Evolutionary conservation across 2,797 vertebrate species (phyloP), one percentile per base, ranked within the genome.

Genomic region (Coregonus suidteri): DNA sequence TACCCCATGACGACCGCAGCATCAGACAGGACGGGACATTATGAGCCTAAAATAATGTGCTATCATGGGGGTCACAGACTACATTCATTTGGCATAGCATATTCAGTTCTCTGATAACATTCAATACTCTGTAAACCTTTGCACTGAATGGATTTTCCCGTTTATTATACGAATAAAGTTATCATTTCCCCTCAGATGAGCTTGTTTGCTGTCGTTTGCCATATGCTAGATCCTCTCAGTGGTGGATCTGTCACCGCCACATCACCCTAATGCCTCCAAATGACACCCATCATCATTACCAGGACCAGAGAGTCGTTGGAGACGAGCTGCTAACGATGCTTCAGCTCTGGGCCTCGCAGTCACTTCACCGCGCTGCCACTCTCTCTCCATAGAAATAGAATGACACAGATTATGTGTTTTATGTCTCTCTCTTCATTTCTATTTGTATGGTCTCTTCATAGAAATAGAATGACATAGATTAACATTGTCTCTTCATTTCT

Each of bases 171-270:
- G 73, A 88, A 89, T 88, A 81, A 92, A 92, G 81, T 88, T 90
- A 77, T 85, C 31, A 84, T 90, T 82, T 76, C 91, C 76, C 89
- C 86, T 88, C 83, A 81, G 85, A 81, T 84, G 69, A 87, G 88
- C 30, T 90, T 90, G 91, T 91, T 91, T 93, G 74, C 85, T 91
- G 90, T 92, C 88, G 90, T 79, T 91, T 92, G 81, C 91, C 88
- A 90, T 93, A 90, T 93, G 91, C 77, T 91, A 85, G 91, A 92
- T 91, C 92, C 92, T 92, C 77, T 34, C 65, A 67, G 65, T 83
- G 73, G 84, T 82, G 86, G 81, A 77, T 75, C 79, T 93, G 83
- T 91, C 88, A 92, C 82, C 77, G 76, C 85, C 75, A 80, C 79
- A 88, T 91, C 87, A 91, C 94, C 90, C 88, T 81, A 88, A 0